phyloP scores from a whole-genome alignment of 2,797 vertebrate genomes.

The Heterohyrax brucei region DNA sequence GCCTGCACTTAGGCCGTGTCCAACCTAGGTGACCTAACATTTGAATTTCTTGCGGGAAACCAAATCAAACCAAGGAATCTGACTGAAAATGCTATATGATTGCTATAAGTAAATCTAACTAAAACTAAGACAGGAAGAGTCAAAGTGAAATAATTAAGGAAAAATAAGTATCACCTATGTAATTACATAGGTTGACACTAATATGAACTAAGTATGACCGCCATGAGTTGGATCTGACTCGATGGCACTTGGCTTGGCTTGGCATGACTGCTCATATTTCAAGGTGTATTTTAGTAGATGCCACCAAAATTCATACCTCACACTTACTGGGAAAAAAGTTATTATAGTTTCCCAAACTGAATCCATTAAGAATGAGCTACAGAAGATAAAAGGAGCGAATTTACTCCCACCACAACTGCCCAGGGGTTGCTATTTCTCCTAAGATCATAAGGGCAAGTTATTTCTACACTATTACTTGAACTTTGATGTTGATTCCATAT shows the following conservation, averaged over 20 bases:
- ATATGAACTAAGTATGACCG: not conserved
- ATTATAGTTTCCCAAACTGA: not conserved
- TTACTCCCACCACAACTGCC: not conserved
- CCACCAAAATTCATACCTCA: slow-evolving; percentile 9
- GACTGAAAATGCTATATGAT: not conserved
- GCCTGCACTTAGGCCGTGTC: not conserved
- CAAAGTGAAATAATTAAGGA: slow-evolving; percentile 23
- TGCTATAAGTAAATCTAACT: not conserved
- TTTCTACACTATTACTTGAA: not conserved
- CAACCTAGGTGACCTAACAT: not conserved
- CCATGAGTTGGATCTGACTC: not conserved
- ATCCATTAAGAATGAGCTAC: not conserved
- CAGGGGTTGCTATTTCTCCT: not conserved
- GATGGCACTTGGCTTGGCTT: too few relatives aligned
- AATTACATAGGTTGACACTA: slow-evolving; percentile 14
- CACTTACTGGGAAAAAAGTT: not conserved
- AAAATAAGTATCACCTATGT: not conserved
- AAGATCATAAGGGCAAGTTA: not conserved
- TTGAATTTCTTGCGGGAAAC: slow-evolving; percentile 3
- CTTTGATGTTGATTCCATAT: not conserved
- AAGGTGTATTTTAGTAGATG: slow-evolving; percentile 1
- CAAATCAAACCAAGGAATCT: not conserved
- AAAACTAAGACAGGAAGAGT: slow-evolving; percentile 9
- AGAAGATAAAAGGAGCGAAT: not conserved
- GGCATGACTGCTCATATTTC: not conserved